Evolutionary conservation across 2,113 vertebrate species (phyloP).

Genomic region (Protobothrops mucrosquamatus): DNA sequence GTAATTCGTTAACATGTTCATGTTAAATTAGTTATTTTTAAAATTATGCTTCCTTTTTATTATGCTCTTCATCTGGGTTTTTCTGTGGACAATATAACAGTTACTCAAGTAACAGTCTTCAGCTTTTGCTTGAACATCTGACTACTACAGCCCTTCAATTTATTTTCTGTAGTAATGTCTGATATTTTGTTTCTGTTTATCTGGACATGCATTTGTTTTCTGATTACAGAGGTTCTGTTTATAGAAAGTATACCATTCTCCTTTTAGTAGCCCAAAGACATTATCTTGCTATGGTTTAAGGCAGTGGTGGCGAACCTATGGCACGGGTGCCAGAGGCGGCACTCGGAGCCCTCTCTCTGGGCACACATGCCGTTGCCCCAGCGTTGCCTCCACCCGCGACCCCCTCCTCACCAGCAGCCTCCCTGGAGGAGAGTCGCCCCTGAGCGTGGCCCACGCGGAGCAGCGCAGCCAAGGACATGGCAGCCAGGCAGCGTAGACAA

Average conservation of each 20-base stretch:
- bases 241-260: neutral
- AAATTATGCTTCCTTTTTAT: fast-evolving
- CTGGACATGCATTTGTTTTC: neutral
- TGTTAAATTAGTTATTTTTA: neutral
- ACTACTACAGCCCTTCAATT: neutral
- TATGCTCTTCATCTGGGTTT: neutral
- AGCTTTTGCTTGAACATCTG: neutral
- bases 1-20: neutral
- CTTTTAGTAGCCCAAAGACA: neutral
- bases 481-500: too few species aligned
- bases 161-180: neutral
- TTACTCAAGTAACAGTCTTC: neutral
- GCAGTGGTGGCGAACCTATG: too few species aligned
- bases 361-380: too few species aligned
- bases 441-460: too few species aligned
- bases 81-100: neutral
- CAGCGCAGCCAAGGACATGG: too few species aligned
- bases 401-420: too few species aligned
- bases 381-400: too few species aligned
- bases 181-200: neutral
- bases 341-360: too few species aligned
- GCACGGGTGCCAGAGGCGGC: too few species aligned
- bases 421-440: too few species aligned
- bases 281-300: neutral
- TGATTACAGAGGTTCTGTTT: neutral